A percentile compares a stretch with the other conserved stretches of the same genome.
These are phyloP conservation scores for Dendrophyllia cribrosa DNA, from an alignment of 64 coral and sea anemone species.

Conservation along the genomic window DNA sequence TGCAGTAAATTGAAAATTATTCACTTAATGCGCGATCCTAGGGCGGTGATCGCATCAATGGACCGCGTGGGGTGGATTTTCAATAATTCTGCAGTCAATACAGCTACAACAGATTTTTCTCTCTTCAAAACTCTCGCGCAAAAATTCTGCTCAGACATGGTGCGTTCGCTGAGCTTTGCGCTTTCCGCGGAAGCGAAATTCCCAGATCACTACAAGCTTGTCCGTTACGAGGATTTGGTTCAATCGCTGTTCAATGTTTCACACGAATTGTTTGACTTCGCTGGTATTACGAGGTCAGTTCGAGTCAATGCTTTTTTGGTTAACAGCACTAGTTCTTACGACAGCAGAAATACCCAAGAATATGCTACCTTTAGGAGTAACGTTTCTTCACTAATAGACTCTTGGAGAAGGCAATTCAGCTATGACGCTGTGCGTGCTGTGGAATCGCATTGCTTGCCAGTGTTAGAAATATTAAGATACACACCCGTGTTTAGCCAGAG, in stretches of 20 bases:
- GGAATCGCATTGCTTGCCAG: conserved; percentile 80
- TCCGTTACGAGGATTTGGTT: conserved; percentile 84
- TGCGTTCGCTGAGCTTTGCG: conserved; percentile 61
- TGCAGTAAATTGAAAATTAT: conserved; percentile 71
- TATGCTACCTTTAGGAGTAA: conserved; percentile 76
- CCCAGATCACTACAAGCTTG: conserved; percentile 34
- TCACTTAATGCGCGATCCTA: conserved; percentile 90
- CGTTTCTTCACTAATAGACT: conserved; percentile 21
- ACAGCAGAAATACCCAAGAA: not conserved
- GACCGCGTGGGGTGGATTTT: conserved; percentile 78
- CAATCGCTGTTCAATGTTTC: conserved; percentile 5
- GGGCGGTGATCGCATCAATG: conserved; percentile 80
- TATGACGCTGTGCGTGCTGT: conserved; percentile 42
- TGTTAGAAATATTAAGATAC: conserved; percentile 67
- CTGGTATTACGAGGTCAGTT: conserved; percentile 58
- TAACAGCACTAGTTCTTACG: not conserved
- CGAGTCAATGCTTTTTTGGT: conserved; percentile 42
- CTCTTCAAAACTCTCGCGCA: conserved; percentile 56
- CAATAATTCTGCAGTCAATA: conserved; percentile 17
- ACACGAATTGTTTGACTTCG: conserved; percentile 70
- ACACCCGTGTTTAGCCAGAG: not conserved
- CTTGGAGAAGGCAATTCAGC: conserved; percentile 64
- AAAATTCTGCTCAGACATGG: conserved; percentile 65
- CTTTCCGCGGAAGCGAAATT: conserved; percentile 65
- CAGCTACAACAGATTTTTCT: not conserved